Evolutionary conservation across 2,113 vertebrate genomes (phyloP), one percentile per base, ranked within the genome.

Genomic region (Solenodon paradoxus): DNA sequence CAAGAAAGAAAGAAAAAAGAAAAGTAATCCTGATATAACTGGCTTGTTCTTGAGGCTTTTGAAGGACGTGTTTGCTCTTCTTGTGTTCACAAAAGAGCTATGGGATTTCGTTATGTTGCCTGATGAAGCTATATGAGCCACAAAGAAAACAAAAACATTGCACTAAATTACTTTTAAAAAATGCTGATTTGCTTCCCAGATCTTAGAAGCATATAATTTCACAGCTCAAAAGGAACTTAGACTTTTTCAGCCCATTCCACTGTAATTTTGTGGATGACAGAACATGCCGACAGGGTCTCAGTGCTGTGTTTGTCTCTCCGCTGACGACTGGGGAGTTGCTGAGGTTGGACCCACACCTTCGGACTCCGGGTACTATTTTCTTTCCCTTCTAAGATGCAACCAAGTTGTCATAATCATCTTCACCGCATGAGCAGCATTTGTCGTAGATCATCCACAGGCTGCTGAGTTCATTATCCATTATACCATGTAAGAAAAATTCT

Each of bases 151-250:
- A 87, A 68, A 97, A 80, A 30, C 24, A 90, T 95, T 92, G 90
- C 77, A 75, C 19, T 68, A 82, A 74, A 47, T 86, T 96, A 82
- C n/a, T 88, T 96, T 20, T 22, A 49, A 69, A 94, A 96, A 95
- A 87, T 77, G 77, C 88, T 86, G 77, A 88, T 92, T 90, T 88
- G 15, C 38, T 92, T 92, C 19, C 72, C 38, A 64, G 24, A 94
- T 84, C 85, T 95, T 82, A 84, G 91, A 94, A 95, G 79, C 63
- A 75, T 87, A 3, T 75, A 79, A 92, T 95, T 93, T 93, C 75
- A 93, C 89, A 95, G 71, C 61, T 53, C 49, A 84, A 49, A 77
- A n/a, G 24, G 13, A 78, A n/a, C 13, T 83, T 88, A 57, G 77
- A 72, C 84, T 87, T 83, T 78, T 68, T 38, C 57, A 94, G 75